These are phyloP conservation scores for Mormoops blainvillei DNA, from an alignment of 2,113 vertebrate genomes.

Conservation along the genomic window DNA sequence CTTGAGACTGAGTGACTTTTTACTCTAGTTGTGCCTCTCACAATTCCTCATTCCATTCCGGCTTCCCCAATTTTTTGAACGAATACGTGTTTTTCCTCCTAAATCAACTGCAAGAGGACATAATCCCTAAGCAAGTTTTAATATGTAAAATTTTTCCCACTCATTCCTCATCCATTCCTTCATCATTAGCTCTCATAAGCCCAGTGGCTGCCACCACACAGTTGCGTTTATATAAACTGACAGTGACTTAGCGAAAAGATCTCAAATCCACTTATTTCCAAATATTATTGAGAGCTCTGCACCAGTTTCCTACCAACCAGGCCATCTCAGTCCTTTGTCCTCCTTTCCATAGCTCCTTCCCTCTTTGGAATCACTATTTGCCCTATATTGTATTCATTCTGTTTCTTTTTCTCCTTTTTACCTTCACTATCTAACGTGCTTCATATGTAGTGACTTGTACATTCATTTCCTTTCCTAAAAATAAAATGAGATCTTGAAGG, in stretches of 20 bases:
- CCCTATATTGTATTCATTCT: slow-evolving; percentile 1
- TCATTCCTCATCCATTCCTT: slow-evolving; percentile 45
- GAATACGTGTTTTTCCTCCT: slow-evolving; percentile 49
- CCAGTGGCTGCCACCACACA: slow-evolving; percentile 31
- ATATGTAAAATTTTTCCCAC: slow-evolving; percentile 47
- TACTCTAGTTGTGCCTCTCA: neutral
- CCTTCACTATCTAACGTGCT: slow-evolving; percentile 54
- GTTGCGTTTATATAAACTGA: slow-evolving; percentile 41
- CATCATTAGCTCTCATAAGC: slow-evolving; percentile 69
- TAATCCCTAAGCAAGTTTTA: slow-evolving; percentile 60
- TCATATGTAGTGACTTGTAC: slow-evolving; percentile 51
- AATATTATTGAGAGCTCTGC: neutral
- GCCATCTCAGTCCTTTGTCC: neutral
- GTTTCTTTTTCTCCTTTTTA: slow-evolving; percentile 42
- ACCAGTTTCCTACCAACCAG: neutral
- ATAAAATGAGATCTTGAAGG: slow-evolving; percentile 80
- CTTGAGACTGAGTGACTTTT: neutral
- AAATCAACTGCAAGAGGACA: slow-evolving; percentile 61
- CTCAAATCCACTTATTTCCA: neutral
- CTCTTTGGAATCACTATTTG: neutral
- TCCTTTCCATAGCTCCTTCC: neutral
- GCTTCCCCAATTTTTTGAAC: slow-evolving; percentile 53
- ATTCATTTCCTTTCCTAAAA: slow-evolving; percentile 76
- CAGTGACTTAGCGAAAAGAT: slow-evolving; percentile 51
- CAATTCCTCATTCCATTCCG: neutral